These are phyloP conservation scores for Suillia variegata DNA, from an alignment of 2,888 invertebrate genomes.

Conservation along the genomic window DNA sequence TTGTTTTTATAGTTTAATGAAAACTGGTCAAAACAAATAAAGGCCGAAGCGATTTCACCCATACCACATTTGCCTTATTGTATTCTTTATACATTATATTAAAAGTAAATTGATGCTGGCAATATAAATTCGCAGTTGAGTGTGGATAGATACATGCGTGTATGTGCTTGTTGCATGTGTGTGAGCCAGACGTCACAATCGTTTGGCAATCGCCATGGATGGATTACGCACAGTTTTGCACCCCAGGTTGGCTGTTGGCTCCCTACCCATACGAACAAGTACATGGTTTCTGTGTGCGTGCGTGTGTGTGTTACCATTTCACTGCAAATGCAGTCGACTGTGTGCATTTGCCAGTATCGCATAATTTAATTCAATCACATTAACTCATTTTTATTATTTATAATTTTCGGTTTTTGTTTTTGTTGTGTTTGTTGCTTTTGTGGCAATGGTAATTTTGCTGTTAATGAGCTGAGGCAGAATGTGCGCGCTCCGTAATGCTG, in stretches of 20 bases:
- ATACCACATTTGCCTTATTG: no score
- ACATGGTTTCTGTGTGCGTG: conserved; percentile 23
- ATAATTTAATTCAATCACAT: conserved; percentile 43
- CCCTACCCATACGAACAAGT: background rate
- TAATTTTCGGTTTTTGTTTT: no score
- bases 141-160: conserved; percentile 13
- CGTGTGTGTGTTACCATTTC: conserved; percentile 12
- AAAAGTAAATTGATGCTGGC: no score
- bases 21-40: no score
- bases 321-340: conserved; percentile 14
- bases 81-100: no score
- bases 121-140: background rate
- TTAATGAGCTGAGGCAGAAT: no score
- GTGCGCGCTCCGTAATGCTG: no score
- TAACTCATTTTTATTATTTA: background rate
- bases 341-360: conserved; percentile 24
- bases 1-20: no score
- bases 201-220: conserved; percentile 35
- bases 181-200: conserved; percentile 28
- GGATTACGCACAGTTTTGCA: conserved; percentile 25
- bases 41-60: no score
- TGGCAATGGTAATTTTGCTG: no score
- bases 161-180: background rate
- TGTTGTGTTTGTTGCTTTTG: no score
- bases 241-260: conserved; percentile 4